Percentiles rank a stretch among this genome's conserved stretches.
Conservation (phyloP, 2,888 invertebrate species). For the Netelia virgata region DNA sequence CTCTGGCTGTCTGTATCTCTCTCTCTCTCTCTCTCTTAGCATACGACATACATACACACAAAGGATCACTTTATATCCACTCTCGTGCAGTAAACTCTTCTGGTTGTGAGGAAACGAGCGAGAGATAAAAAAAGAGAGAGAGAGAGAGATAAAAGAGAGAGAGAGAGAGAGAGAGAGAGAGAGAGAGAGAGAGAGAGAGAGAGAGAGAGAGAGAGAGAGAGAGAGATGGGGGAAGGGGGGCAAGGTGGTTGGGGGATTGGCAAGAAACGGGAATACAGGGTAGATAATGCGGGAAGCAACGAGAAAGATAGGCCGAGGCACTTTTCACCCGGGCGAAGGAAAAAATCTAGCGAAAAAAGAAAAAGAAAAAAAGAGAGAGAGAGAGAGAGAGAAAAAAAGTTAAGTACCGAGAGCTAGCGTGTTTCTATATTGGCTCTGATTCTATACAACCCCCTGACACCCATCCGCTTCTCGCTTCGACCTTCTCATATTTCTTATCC, state of each 20-base stretch:
- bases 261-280: not conserved
- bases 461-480: not conserved
- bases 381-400: no score
- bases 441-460: not conserved
- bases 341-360: not conserved
- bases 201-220: conserved; percentile 8
- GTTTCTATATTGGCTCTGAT: not conserved
- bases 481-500: not conserved
- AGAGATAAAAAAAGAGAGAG: conserved; percentile 21
- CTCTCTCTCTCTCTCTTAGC: not conserved
- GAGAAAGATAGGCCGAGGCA: conserved; percentile 8
- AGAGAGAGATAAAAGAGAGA: conserved; percentile 1
- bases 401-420: not conserved
- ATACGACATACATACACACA: conserved; percentile 27
- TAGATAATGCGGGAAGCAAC: conserved; percentile 38
- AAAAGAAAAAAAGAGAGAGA: no score
- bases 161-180: conserved; percentile 13
- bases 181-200: conserved; percentile 14
- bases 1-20: not conserved
- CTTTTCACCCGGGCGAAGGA: conserved; percentile 12
- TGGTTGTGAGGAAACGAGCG: conserved; percentile 25
- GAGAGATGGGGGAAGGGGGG: no score
- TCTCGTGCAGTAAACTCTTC: conserved; percentile 38
- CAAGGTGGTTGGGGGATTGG: not conserved
- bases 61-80: conserved; percentile 57